Base-by-base conservation (phyloP, 2,797 vertebrate genomes). In the Sebastes taczanowskii region DNA sequence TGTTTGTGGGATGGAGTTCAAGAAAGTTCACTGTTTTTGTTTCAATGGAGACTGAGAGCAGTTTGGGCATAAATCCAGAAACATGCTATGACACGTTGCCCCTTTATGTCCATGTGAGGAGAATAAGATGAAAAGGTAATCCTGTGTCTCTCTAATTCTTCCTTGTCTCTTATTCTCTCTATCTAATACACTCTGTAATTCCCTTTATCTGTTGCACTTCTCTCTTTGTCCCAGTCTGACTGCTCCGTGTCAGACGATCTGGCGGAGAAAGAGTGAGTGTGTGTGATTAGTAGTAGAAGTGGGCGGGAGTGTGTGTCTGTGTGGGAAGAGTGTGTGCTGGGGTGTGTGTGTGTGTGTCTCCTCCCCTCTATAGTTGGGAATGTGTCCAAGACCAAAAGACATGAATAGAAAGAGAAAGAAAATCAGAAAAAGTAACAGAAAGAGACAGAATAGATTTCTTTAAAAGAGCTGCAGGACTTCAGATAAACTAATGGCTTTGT, bases 261-360 rank as follows among this genome's bases (percentile, higher is more conserved):
- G 65, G 70, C 16, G 23, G 76, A 81, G 84, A 87, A 80, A 69
- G 83, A 88, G 80, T 80, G 90, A 84, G 91, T 81, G 86, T 81
- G 86, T 91, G 88, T 86, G 91, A 92, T 93, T 91, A 89, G 81
- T 82, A 81, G 87, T 87, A 68, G 64, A 88, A 91, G 89, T 93
- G 91, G 91, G 93, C 86, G 90, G 90, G 91, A 85, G 83, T 85
- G 84, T 82, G 77, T 83, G 27, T 79, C 76, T 76, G 80, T 80
- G 74, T 71, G 83, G 71, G 82, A 70, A 77, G 67, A 46, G 85
- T 75, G 85, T 80, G 73, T 86, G 86, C 71, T 73, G 53, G 73
- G 55, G 35, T 6, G 35, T 38, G 35, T 38, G 58, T 55, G 61
- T 63, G 58, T 56, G 62, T 63, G 70, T 72, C 89, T 91, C 91